phyloP scores from a whole-genome alignment of 2,797 vertebrate species.

The Bufotes viridis region DNA sequence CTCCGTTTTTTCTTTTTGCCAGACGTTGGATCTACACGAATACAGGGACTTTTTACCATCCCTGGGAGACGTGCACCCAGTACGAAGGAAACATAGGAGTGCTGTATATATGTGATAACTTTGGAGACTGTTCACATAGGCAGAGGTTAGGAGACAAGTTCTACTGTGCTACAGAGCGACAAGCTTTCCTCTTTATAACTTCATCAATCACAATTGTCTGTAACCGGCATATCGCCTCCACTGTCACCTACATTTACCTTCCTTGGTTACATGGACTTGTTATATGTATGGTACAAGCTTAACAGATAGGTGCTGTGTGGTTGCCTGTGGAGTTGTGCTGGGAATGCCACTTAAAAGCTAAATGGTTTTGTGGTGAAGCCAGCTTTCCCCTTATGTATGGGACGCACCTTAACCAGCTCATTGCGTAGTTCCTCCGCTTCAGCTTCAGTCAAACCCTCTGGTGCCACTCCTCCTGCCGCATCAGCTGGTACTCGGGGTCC shows the following conservation, averaged over 20 bases:
- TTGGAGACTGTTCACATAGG: neutral
- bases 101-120: no score
- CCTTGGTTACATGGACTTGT: no score
- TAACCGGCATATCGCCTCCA: neutral
- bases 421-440: constrained; percentile 87
- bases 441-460: constrained; percentile 83
- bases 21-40: no score
- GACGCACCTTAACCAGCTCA: constrained; percentile 86
- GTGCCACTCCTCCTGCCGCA: constrained; percentile 67
- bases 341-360: neutral
- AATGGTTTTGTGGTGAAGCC: no score
- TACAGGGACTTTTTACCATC: no score
- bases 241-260: no score
- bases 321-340: no score
- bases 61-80: no score
- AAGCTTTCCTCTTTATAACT: neutral
- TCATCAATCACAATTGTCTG: neutral
- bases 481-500: constrained; percentile 66
- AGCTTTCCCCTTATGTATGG: neutral
- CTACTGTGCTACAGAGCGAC: neutral
- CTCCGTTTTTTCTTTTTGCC: no score
- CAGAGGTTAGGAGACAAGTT: neutral
- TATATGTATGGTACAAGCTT: no score
- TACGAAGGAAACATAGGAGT: no score
- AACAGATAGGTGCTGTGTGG: no score